A percentile compares a stretch with the other conserved stretches of the same genome.
phyloP scores from a whole-genome alignment of 1,140 invertebrate genomes.

The Neuroterus valhalla region DNA sequence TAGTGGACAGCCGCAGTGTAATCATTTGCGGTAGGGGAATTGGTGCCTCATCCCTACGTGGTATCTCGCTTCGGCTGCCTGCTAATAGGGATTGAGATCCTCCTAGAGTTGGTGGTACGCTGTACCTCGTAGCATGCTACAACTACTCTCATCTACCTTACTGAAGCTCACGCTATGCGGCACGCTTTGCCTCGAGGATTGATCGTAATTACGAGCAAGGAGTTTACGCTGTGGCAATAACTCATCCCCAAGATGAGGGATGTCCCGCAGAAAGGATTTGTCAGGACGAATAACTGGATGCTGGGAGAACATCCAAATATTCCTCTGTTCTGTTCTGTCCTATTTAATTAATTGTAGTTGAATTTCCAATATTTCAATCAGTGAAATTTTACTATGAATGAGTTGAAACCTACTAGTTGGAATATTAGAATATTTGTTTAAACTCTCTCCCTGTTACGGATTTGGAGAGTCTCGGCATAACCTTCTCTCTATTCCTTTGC shows the following conservation, averaged over 20 bases:
- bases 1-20: conserved; percentile 70
- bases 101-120: neutral
- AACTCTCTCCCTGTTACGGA: too few species aligned
- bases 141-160: neutral
- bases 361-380: too few species aligned
- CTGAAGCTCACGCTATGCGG: conserved; percentile 1
- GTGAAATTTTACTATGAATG: too few species aligned
- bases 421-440: too few species aligned
- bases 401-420: too few species aligned
- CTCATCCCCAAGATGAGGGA: conserved; percentile 23
- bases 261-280: conserved; percentile 13
- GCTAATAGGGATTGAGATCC: conserved; percentile 16
- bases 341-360: too few species aligned
- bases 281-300: conserved; percentile 9
- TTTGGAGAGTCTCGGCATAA: too few species aligned
- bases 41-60: conserved; percentile 49
- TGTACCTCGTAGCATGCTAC: neutral
- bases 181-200: conserved; percentile 23
- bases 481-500: too few species aligned
- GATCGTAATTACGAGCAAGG: conserved; percentile 31
- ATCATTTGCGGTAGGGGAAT: conserved; percentile 71
- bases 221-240: conserved; percentile 29
- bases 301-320: neutral
- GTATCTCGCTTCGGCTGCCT: conserved; percentile 26
- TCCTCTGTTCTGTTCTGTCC: too few species aligned